phyloP scores from a whole-genome alignment of 2,888 invertebrate species.

The Phaonia tiefii region DNA sequence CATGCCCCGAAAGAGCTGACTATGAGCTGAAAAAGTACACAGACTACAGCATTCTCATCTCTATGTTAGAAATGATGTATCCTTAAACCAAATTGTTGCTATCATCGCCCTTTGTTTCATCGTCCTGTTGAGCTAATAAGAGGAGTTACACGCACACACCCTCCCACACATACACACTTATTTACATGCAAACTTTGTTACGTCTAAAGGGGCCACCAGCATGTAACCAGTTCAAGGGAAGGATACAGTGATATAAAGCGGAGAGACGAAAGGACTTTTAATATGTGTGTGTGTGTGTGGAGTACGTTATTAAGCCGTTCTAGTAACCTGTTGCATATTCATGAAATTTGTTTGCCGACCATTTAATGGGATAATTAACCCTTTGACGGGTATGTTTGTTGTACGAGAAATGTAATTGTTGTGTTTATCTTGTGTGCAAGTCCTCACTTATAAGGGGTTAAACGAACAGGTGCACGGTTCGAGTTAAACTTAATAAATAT shows the following conservation, averaged over 20 bases:
- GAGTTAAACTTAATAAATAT: neutral
- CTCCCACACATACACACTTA: neutral
- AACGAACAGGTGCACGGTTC: constrained; percentile 29
- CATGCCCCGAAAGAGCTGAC: no score
- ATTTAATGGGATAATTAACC: constrained; percentile 39
- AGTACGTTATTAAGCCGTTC: neutral
- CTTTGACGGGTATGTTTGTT: constrained; percentile 2
- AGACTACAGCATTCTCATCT: neutral
- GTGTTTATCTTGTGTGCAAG: constrained; percentile 10
- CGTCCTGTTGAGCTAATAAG: constrained; percentile 22
- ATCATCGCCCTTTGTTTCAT: constrained; percentile 8
- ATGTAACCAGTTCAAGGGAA: no score
- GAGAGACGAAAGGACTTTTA: no score
- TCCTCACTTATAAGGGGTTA: constrained; percentile 1
- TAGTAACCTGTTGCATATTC: constrained; percentile 33
- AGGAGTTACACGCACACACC: constrained; percentile 9
- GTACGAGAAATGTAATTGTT: neutral
- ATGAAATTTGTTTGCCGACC: constrained; percentile 21
- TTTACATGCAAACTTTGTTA: neutral
- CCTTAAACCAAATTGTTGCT: neutral
- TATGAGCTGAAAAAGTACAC: no score
- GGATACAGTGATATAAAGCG: no score
- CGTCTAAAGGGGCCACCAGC: neutral
- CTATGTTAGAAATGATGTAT: neutral
- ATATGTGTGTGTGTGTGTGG: no score